Evolutionary conservation across 2,113 vertebrate species (phyloP), one percentile per base, ranked within the genome.

Genomic region (Struthio camelus): DNA sequence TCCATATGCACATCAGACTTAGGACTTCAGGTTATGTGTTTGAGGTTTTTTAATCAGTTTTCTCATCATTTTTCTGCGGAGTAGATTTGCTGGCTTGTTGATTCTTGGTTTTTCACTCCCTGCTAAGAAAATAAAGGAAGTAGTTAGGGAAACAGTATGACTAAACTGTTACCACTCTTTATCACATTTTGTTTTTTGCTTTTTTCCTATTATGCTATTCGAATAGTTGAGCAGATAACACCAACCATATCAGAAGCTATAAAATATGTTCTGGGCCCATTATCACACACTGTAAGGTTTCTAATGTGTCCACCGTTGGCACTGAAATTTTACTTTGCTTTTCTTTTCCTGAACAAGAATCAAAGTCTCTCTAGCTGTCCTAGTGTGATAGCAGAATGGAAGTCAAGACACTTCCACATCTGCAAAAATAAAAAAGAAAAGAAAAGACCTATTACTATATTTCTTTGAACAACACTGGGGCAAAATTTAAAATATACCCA

Each of bases 41-140:
- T 72, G 75, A 66, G 89, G 42, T 14, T 93, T 93, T 66, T 90
- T 94, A 32, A 90, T 15, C 93, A 96, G 89, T 66, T 96, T 95
- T 64, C 79, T 96, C 56, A 91, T 67, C 46, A 71, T 32, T 90
- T 78, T 97, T 92, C 78, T 90, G 70, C 36, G 85, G 48, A 19
- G 42, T 10, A 18, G 42, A 23, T 66, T 93, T 2, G 3, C 34
- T 56, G 85, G 48, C 67, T 77, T 96, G 58, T 69, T 84, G 62
- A 87, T 76, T 50, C 25, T 66, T 1, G 4, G 76, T 44, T 96
- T 97, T 90, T 56, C 61, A 80, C n/a, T 87, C 59, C 90, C 94
- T 96, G 91, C 95, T 97, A 86, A 95, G 30, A 93, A 95, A 94
- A 93, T 44, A 93, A 95, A 97, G 76, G 69, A 93, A 95, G 67